Base-by-base conservation (phyloP, 1,140 invertebrate species). In the Daktulosphaira vitifoliae region DNA sequence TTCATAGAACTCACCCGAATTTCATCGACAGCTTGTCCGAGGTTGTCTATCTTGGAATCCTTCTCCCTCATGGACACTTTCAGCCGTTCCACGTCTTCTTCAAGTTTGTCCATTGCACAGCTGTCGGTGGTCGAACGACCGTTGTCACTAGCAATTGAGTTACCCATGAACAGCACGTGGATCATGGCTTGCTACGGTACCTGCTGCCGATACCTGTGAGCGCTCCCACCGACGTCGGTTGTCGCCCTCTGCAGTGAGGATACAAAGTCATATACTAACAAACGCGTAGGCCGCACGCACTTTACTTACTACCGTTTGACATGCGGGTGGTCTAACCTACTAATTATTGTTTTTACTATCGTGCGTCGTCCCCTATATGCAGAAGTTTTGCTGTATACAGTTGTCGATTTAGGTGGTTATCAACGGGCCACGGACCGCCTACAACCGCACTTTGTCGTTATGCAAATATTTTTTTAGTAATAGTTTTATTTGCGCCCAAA, bases 141-240 rank as follows among this genome's bases (percentile, higher is more conserved):
- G 15, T 39, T 33, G 9, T 25, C 53, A 11, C 53, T 16, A 13
- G 42, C 18, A 22, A 46, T 48, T 25, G 42, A 39, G 56, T 62
- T 62, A 25, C 56, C 56, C 56, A 62, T 62, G 42, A 33, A 13
- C 42, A 48, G 26, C 26, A 15, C 56, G 56, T 22, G 56, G 56
- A 39, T 29, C 56, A 62, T 62, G 22, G 15, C 54, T 9, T 26
- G n/a, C 25, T 15, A 15, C 25, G 6, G 2, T 11, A 33, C 48
- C 3, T 33, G 29, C 11, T 11, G 5, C 29, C 29, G 29, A n/a
- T n/a, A n/a, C n/a, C n/a, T 22, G 13, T 3, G 23, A 22, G 23
- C 25, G 49, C 4, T 33, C 5, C 29, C 0, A 2, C 5, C 6
- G 49, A 5, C 25, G 49, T 33, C 6, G 44, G 18, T 15, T 3